These are phyloP conservation scores for Cephus runcator DNA, from an alignment of 2,888 invertebrate genomes.

Conservation along the genomic window DNA sequence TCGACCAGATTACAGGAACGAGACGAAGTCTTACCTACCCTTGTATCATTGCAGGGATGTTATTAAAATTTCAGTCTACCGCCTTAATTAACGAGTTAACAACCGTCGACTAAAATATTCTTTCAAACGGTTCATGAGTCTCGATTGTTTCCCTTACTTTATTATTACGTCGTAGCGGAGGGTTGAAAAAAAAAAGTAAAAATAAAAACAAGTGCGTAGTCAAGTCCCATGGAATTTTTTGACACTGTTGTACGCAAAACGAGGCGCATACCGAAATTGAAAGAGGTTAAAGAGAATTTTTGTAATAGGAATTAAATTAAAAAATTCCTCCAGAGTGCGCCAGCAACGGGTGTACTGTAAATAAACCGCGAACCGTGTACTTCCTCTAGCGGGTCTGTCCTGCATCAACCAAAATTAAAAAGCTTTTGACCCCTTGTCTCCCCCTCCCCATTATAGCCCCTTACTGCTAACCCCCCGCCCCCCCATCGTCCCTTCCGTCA, in stretches of 20 bases:
- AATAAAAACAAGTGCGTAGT: too few relatives aligned
- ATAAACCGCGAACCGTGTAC: constrained; percentile 2
- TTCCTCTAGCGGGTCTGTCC: not conserved
- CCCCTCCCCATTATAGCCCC: constrained; percentile 5
- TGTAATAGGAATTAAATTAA: constrained; percentile 18
- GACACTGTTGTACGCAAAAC: not conserved
- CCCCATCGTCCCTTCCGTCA: not conserved
- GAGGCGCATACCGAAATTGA: not conserved
- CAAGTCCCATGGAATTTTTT: too few relatives aligned
- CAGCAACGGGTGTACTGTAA: constrained; percentile 5
- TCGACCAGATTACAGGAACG: constrained; percentile 38
- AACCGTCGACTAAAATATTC: constrained; percentile 19
- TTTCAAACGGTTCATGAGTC: not conserved
- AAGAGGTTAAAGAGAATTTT: not conserved
- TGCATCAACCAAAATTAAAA: constrained; percentile 21
- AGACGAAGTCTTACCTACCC: constrained; percentile 19
- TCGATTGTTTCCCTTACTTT: not conserved
- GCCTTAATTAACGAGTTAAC: constrained; percentile 53
- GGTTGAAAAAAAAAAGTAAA: too few relatives aligned
- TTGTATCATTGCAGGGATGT: constrained; percentile 52
- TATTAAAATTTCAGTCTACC: constrained; percentile 45
- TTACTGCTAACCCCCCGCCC: constrained; percentile 3
- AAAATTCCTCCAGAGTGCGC: constrained; percentile 20
- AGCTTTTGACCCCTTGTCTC: constrained; percentile 21
- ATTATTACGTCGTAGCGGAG: too few relatives aligned